Evolutionary conservation across 1,140 invertebrate species (phyloP), one percentile per base, ranked within the genome.

Genomic region (Lysiphlebus fabarum): DNA sequence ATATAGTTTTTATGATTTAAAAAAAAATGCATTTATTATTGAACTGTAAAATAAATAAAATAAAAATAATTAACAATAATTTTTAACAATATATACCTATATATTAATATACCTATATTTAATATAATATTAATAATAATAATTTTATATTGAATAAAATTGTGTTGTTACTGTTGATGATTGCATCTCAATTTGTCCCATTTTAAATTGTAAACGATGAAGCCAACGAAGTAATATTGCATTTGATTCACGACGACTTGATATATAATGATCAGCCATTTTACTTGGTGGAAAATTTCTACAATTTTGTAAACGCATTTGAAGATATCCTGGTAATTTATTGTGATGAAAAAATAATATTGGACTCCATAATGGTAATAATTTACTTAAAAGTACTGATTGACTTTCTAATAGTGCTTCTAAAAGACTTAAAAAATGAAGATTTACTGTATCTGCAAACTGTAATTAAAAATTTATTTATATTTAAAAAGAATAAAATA

Each of bases 141-240:
- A 40, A 10, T 40, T 40, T 81, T 85, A 93, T 66, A 93, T 84
- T 43, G 88, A 87, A 75, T 92, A 93, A 73, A 94, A 93, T 70
- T 92, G 91, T 7, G 90, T 92, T 9, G 90, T 92, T 9, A 89
- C 90, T 61, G 92, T 91, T 1, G 95, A 95, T 4, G 95, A 96
- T 76, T 99, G 96, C 58, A 98, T 78, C 81, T 99, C 96, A 59
- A 97, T 93, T 81, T 98, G 95, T 1, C 93, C 94, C 87, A 99
- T 96, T 83, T 98, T 98, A 70, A 98, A 97, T 74, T 98, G 92
- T 53, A 98, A 82, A 59, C 94, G 82, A 75, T 96, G 92, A 12
- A 99, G 78, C 90, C 95, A 98, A 62, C 89, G 86, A 1, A 95
- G 76, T 9, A 96, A 81, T 6, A 71, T 71, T 1, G 77, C 70